Percentiles rank a stretch among this genome's conserved stretches.
Conservation (phyloP, 2,113 vertebrate species). For the Alligator mississippiensis region DNA sequence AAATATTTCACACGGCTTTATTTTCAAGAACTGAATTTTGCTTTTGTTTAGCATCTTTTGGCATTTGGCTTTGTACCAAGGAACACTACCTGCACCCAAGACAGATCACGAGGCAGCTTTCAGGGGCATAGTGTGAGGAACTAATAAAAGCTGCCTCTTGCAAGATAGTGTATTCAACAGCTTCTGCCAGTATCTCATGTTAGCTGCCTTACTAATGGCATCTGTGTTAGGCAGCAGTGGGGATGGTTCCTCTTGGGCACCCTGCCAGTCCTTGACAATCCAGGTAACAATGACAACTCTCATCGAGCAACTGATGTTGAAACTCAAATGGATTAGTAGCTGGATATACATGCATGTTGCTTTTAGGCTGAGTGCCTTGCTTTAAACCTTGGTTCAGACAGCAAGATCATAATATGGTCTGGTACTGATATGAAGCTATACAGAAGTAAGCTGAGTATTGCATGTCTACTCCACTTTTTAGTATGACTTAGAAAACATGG, state of each 20-base stretch:
- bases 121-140: constrained; percentile 17
- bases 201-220: neutral
- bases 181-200: neutral
- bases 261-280: neutral
- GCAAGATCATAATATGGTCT: neutral
- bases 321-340: constrained; percentile 6
- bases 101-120: neutral
- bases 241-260: neutral
- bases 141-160: neutral
- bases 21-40: constrained; percentile 41
- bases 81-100: constrained; percentile 46
- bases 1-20: constrained; percentile 49
- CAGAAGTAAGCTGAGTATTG: neutral
- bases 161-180: neutral
- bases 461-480: neutral
- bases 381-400: constrained; percentile 7
- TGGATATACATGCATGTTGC: neutral
- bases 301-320: neutral
- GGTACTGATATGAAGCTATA: neutral
- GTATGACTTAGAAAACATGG: neutral
- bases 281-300: neutral
- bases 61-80: constrained; percentile 35
- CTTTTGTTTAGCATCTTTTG: constrained; percentile 58
- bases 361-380: neutral
- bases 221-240: neutral